These are phyloP conservation scores for Pygoscelis antarcticus DNA, from an alignment of 2,113 vertebrate species.

Conservation along the genomic window DNA sequence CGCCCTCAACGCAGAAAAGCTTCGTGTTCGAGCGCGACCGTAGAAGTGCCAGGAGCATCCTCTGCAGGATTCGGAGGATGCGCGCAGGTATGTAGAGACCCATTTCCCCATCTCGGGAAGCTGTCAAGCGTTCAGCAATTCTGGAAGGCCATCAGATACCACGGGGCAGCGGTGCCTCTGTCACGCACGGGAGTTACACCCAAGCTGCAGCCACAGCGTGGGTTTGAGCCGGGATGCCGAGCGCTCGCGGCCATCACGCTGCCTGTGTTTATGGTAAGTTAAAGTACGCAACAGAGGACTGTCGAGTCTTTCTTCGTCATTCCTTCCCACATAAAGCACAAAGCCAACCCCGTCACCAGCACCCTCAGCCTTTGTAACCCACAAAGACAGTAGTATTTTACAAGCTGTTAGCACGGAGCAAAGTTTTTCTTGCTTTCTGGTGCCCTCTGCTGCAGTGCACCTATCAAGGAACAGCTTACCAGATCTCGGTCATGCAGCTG, in stretches of 20 bases:
- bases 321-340: neutral
- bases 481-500: fast-evolving
- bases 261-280: fast-evolving
- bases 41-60: fast-evolving
- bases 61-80: fast-evolving
- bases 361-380: neutral
- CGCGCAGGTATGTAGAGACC: fast-evolving
- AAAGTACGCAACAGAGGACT: fast-evolving
- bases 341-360: neutral
- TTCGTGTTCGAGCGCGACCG: fast-evolving
- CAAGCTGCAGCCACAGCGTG: fast-evolving
- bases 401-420: neutral
- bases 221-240: neutral
- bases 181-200: fast-evolving
- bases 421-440: slow-evolving; percentile 11
- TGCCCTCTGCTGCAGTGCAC: slow-evolving; percentile 55
- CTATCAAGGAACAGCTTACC: neutral
- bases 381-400: fast-evolving
- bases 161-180: fast-evolving
- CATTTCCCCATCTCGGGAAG: fast-evolving
- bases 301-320: fast-evolving
- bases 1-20: fast-evolving
- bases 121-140: fast-evolving
- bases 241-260: neutral
- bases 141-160: fast-evolving